Conservation (phyloP, 2,888 invertebrate species). For the Theristus sp. region DNA sequence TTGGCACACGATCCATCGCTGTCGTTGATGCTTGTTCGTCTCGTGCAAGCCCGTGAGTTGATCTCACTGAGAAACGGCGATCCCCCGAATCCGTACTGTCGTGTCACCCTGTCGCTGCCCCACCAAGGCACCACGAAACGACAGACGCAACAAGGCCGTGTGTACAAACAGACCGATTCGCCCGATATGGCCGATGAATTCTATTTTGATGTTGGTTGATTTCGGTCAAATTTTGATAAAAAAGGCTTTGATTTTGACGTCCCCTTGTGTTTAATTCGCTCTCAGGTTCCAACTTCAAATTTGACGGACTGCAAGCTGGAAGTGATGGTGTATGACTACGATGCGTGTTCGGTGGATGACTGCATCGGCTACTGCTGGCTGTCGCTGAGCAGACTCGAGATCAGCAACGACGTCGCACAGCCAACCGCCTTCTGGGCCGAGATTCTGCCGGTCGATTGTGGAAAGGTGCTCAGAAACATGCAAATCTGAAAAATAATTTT, state of each 20-base stretch:
- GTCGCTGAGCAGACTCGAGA: constrained; percentile 15
- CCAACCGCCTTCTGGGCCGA: constrained; percentile 28
- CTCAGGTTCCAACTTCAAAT: too few relatives aligned
- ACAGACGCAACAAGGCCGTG: constrained; percentile 17
- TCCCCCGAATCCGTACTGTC: constrained; percentile 17
- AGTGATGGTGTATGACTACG: constrained; percentile 24
- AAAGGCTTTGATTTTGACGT: too few relatives aligned
- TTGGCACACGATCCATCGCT: constrained; percentile 45
- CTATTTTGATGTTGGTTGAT: constrained; percentile 19
- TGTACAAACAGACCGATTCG: constrained; percentile 16
- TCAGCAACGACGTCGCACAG: constrained; percentile 14
- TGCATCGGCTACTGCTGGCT: constrained; percentile 27
- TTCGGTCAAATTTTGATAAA: too few relatives aligned
- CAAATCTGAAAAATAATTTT: too few relatives aligned
- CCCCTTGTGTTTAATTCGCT: too few relatives aligned
- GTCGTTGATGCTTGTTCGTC: constrained; percentile 44
- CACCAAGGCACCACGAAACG: constrained; percentile 10
- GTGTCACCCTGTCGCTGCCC: constrained; percentile 16
- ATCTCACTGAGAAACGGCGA: constrained; percentile 15
- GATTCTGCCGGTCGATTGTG: constrained; percentile 16
- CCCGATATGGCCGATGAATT: constrained; percentile 23
- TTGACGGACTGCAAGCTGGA: constrained; percentile 23
- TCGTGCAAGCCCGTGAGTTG: constrained; percentile 44
- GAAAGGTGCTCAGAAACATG: background rate
- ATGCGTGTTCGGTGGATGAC: constrained; percentile 25